Evolutionary conservation across 2,113 vertebrate genomes (phyloP).

Genomic region (Oplegnathus fasciatus): DNA sequence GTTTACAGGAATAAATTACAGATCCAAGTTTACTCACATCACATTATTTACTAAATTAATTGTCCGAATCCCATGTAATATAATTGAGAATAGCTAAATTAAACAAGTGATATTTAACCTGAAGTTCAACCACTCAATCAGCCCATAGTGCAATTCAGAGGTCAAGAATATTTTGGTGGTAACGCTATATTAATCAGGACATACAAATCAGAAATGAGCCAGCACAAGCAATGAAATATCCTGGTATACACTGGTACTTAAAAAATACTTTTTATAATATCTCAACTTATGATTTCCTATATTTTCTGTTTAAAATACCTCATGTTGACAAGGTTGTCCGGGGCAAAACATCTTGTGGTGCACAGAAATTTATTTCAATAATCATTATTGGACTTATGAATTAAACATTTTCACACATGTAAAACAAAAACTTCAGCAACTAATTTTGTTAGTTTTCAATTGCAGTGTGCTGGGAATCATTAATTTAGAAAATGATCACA

Average conservation of each 20-base stretch:
- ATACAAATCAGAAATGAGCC: not conserved
- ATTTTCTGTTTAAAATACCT: not conserved
- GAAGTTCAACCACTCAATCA: not conserved
- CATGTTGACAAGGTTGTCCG: not conserved
- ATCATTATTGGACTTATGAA: not conserved
- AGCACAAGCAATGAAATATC: not conserved
- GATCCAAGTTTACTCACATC: not conserved
- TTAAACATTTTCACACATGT: not conserved
- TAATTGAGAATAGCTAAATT: not conserved
- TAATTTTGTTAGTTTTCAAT: not conserved
- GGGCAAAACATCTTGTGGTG: not conserved
- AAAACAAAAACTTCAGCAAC: not conserved
- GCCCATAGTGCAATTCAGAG: not conserved
- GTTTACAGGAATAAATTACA: not conserved
- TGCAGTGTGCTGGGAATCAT: not conserved
- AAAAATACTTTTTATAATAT: no score
- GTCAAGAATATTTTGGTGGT: not conserved
- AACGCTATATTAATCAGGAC: not conserved
- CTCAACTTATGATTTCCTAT: no score
- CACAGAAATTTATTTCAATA: not conserved
- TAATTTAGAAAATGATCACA: not conserved
- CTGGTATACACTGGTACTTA: not conserved
- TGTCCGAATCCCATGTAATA: not conserved
- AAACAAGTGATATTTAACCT: not conserved
- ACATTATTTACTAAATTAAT: not conserved